Evolutionary conservation across 2,888 invertebrate genomes (phyloP).

Genomic region (Drosophila bunnanda): DNA sequence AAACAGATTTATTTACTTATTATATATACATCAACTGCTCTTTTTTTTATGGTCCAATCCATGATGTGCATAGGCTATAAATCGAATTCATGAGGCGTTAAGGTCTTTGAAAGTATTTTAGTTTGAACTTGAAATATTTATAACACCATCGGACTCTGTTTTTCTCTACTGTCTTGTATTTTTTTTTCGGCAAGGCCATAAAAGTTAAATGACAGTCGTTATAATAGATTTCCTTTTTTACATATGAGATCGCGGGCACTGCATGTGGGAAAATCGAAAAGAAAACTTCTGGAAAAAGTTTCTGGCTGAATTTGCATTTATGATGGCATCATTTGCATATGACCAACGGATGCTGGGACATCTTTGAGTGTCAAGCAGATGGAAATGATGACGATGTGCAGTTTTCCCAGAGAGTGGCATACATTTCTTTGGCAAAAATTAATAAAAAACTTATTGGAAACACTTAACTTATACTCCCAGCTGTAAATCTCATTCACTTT

Average conservation of each 20-base stretch:
- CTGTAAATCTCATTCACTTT: conserved; percentile 1
- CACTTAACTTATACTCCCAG: not conserved
- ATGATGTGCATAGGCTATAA: conserved; percentile 58
- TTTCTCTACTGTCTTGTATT: not conserved
- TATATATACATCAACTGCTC: conserved; percentile 6
- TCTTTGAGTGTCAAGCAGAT: conserved; percentile 21
- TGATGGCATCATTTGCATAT: conserved; percentile 67
- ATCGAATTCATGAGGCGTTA: conserved; percentile 70
- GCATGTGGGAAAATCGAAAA: conserved; percentile 48
- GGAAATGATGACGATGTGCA: conserved; percentile 6
- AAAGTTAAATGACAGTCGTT: conserved; percentile 40
- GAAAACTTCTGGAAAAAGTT: conserved; percentile 50
- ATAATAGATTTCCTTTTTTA: conserved; percentile 18
- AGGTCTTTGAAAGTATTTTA: conserved; percentile 57
- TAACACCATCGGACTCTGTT: conserved; percentile 35
- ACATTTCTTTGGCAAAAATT: not conserved
- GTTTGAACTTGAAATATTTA: conserved; percentile 72
- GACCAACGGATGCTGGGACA: conserved; percentile 33
- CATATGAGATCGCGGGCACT: conserved; percentile 7
- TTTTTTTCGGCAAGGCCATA: conserved; percentile 41
- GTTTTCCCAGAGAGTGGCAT: not conserved
- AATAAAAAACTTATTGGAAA: not conserved
- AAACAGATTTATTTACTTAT: conserved; percentile 13
- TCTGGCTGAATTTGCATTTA: conserved; percentile 64
- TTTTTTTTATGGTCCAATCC: conserved; percentile 19